These are phyloP conservation scores for Delphinapterus leucas DNA, from an alignment of 2,113 vertebrate genomes.

Conservation along the genomic window DNA sequence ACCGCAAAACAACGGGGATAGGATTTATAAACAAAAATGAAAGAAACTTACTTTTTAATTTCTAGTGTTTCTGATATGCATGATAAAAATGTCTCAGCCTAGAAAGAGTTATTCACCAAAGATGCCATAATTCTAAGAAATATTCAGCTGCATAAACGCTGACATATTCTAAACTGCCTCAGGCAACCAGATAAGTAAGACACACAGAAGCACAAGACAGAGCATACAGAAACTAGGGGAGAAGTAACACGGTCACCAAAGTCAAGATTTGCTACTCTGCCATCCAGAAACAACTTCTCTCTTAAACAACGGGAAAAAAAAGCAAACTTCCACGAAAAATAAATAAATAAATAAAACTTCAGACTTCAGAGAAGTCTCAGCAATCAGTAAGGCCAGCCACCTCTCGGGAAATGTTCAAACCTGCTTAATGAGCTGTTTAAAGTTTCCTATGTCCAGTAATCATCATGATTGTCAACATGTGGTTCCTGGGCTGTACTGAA, in stretches of 20 bases:
- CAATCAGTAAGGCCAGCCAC: neutral
- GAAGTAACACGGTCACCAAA: neutral
- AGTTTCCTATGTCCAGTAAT: neutral
- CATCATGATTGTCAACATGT: fast-evolving
- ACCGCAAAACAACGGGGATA: neutral
- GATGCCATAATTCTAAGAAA: slow-evolving; percentile 19
- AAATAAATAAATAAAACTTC: neutral
- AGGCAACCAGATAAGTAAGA: slow-evolving; percentile 35
- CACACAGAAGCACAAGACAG: neutral
- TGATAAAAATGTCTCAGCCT: slow-evolving; percentile 2
- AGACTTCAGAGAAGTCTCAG: neutral
- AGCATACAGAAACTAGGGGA: neutral
- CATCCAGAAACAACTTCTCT: neutral
- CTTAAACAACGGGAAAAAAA: neutral
- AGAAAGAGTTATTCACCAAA: slow-evolving; percentile 20
- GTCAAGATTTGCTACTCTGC: neutral
- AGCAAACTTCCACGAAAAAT: neutral
- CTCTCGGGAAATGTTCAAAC: neutral
- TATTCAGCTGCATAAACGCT: slow-evolving; percentile 22
- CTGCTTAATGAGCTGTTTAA: neutral
- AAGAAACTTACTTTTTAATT: neutral
- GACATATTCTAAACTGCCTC: slow-evolving; percentile 43
- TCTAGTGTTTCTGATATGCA: slow-evolving; percentile 6
- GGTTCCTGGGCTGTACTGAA: neutral
- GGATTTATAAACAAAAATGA: slow-evolving; percentile 16